A percentile compares a stretch with the other conserved stretches of the same genome.
Evolutionary conservation across 2,113 vertebrate species (phyloP).

Genomic region (Struthidea cinerea): DNA sequence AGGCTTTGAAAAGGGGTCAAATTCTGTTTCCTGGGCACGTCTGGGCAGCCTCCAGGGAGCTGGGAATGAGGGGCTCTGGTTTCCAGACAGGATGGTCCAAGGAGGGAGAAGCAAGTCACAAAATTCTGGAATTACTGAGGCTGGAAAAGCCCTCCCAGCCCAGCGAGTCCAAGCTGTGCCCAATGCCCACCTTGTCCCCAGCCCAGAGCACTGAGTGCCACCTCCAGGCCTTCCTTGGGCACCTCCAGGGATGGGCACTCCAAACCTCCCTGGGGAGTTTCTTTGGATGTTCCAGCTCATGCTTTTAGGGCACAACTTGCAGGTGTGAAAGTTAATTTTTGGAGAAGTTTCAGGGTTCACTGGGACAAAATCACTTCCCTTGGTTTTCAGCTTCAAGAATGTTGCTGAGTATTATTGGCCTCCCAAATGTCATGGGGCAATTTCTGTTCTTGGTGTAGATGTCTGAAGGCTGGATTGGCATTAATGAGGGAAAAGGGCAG

Average conservation of each 20-base stretch:
- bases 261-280: background rate
- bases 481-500: background rate
- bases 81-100: background rate
- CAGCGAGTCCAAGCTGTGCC: background rate
- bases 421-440: background rate
- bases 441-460: background rate
- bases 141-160: background rate
- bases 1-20: background rate
- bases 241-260: background rate
- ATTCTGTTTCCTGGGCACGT: background rate
- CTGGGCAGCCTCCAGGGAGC: background rate
- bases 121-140: fast-evolving
- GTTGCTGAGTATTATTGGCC: background rate
- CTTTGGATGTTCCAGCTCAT: fast-evolving
- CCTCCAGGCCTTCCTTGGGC: background rate
- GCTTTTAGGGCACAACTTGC: background rate
- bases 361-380: background rate
- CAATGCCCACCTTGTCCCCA: background rate
- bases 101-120: background rate
- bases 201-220: background rate
- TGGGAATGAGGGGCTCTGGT: background rate
- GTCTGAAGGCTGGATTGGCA: background rate
- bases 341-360: background rate
- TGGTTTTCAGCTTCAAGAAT: background rate
- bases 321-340: background rate